Conservation (phyloP, 2,113 vertebrate species). For the Orycteropus afer region DNA sequence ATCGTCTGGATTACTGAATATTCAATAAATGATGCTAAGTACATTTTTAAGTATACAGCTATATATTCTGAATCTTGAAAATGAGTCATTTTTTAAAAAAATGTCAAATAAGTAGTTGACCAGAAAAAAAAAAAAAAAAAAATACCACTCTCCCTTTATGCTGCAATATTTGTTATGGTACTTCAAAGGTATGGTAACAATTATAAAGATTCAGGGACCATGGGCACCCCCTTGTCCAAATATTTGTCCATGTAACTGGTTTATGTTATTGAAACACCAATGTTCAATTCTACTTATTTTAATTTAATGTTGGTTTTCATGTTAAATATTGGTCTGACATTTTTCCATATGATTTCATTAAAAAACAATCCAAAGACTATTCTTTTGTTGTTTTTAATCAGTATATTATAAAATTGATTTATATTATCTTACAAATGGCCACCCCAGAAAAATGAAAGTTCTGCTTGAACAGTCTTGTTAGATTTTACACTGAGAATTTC, state of each 20-base stretch:
- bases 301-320: not conserved
- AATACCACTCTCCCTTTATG: not conserved
- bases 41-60: not conserved
- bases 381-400: conserved; percentile 24
- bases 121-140: not conserved
- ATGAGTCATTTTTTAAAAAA: not conserved
- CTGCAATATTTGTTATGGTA: not conserved
- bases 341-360: not conserved
- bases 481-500: not conserved
- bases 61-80: conserved; percentile 35
- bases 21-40: not conserved
- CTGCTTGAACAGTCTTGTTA: not conserved
- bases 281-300: not conserved
- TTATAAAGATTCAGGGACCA: not conserved
- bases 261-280: not conserved
- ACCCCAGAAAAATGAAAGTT: not conserved
- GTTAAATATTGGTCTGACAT: not conserved
- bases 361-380: not conserved
- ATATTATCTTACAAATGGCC: not conserved
- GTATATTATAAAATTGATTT: conserved; percentile 21
- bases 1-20: conserved; percentile 33
- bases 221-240: not conserved
- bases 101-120: not conserved
- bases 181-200: not conserved
- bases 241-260: not conserved